Evolutionary conservation across 2,888 invertebrate species (phyloP).

Genomic region (Luperina nickerlii): DNA sequence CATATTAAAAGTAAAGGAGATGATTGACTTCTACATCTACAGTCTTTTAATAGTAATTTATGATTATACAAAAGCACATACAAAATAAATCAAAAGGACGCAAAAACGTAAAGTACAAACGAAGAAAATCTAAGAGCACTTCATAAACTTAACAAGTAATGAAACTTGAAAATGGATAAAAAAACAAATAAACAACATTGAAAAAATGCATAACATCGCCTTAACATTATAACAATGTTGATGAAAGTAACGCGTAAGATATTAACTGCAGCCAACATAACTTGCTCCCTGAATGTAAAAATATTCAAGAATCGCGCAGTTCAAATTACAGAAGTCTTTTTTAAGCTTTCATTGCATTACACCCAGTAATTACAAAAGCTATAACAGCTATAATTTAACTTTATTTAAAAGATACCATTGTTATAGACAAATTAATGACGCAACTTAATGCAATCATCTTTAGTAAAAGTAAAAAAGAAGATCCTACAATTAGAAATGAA

Average conservation of each 20-base stretch:
- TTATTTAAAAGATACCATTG: constrained; percentile 41
- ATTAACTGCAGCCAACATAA: background rate
- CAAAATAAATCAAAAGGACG: background rate
- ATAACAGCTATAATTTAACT: constrained; percentile 28
- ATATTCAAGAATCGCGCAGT: background rate
- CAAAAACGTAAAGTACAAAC: background rate
- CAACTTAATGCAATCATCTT: constrained; percentile 23
- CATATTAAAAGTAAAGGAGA: background rate
- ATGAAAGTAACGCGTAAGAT: constrained; percentile 26
- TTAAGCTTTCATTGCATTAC: constrained; percentile 42
- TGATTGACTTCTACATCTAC: background rate
- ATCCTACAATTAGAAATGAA: background rate
- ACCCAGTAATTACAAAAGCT: constrained; percentile 41
- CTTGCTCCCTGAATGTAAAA: background rate
- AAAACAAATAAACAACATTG: background rate
- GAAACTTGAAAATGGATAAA: fast-evolving
- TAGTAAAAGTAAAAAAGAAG: background rate
- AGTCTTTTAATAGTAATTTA: background rate
- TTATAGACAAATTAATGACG: constrained; percentile 38
- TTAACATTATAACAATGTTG: constrained; percentile 6
- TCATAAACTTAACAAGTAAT: background rate
- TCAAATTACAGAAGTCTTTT: constrained; percentile 15
- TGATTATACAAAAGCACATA: background rate
- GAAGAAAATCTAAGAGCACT: background rate
- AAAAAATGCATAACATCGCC: background rate